Evolutionary conservation across 2,113 vertebrate species (phyloP), one percentile per base, ranked within the genome.

Genomic region (Egretta garzetta): DNA sequence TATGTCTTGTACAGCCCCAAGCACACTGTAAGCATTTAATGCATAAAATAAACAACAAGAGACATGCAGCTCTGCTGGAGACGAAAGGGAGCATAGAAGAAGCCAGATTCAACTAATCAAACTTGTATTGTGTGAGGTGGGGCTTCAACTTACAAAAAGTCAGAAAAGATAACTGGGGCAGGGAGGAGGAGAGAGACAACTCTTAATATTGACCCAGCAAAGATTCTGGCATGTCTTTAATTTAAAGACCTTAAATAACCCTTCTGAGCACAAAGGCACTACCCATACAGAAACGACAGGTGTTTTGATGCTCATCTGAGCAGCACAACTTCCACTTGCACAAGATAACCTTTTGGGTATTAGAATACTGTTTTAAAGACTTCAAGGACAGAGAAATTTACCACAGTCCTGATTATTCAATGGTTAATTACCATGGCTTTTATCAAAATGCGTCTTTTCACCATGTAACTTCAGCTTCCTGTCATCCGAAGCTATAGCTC

Each of bases 21-120:
- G 92, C 90, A 90, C 72, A 93, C 80, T 72, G 68, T 93, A 92
- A 95, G 94, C 88, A 96, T 96, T 97, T 95, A 96, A 96, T 92
- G 88, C 85, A 95, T 93, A 94, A 97, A 96, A 95, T 93, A 96
- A 96, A 96, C 77, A 95, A 83, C 75, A 95, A 95, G 80, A 91
- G 94, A 91, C 86, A 91, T 60, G 60, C 80, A 77, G 81, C 72
- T 93, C 80, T 92, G 47, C 80, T 88, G 82, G 72, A 93, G 96
- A 95, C 72, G 66, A 75, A 62, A 76, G 55, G 30, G 37, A 92
- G 45, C 90, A 70, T 4, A 63, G 88, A 88, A 86, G 82, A 95
- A 92, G 37, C 72, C 76, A 59, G 39, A 43, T 70, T 70, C 62
- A 68, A 71, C 72, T 93, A 71, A 94, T 92, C 90, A 95, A 81